These are phyloP conservation scores for Tenrec ecaudatus DNA, from an alignment of 2,113 vertebrate species.

Conservation along the genomic window DNA sequence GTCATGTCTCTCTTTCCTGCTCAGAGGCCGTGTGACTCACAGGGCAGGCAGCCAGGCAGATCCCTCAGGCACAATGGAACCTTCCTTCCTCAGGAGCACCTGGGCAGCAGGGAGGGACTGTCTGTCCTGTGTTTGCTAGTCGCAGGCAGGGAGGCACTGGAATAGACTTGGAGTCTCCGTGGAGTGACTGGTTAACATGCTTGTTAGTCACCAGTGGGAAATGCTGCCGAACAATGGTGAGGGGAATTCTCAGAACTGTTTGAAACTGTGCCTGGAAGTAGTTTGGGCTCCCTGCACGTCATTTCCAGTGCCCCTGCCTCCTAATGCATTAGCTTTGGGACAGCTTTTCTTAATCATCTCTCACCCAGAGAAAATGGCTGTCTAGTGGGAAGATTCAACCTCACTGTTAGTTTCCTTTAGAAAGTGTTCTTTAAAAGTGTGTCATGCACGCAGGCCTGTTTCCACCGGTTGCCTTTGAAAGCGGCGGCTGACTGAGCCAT, in stretches of 20 bases:
- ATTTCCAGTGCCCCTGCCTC: neutral
- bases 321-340: neutral
- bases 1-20: neutral
- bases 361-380: neutral
- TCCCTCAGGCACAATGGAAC: neutral
- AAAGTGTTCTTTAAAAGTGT: neutral
- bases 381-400: neutral
- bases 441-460: neutral
- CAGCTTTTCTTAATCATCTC: neutral
- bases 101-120: neutral
- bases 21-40: neutral
- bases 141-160: fast-evolving
- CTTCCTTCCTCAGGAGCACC: neutral
- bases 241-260: neutral
- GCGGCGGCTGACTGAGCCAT: too few relatives aligned
- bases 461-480: neutral
- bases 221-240: neutral
- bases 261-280: neutral
- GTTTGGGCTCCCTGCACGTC: neutral
- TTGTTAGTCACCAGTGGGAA: neutral
- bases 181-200: neutral
- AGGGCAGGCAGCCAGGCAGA: neutral
- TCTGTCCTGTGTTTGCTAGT: neutral
- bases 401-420: neutral
- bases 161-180: neutral